Evolutionary conservation across 2,113 vertebrate species (phyloP).

Genomic region (Nothocercus julius): DNA sequence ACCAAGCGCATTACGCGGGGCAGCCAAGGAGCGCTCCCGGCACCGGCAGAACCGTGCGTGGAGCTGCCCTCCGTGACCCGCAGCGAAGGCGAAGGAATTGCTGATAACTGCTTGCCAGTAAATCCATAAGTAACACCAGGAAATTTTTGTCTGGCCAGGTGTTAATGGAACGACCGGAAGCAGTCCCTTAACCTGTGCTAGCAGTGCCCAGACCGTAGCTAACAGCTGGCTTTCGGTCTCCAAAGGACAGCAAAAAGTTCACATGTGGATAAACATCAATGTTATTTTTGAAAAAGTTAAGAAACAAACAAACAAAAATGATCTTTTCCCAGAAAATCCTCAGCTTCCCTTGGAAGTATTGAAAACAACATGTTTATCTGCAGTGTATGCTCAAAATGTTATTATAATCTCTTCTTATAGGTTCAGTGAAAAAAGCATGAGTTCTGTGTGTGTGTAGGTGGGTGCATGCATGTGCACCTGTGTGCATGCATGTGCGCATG

Average conservation of each 20-base stretch:
- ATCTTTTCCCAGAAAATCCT: background rate
- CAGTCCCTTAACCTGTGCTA: background rate
- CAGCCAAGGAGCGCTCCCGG: background rate
- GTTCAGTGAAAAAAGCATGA: background rate
- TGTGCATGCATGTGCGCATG: too few relatives aligned
- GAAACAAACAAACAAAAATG: background rate
- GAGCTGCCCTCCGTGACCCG: rapidly evolving
- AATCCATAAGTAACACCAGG: background rate
- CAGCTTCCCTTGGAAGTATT: background rate
- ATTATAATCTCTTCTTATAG: background rate
- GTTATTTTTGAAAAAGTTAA: background rate
- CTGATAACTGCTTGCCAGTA: background rate
- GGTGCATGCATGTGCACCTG: too few relatives aligned
- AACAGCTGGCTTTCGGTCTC: background rate
- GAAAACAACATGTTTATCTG: background rate
- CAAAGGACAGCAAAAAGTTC: background rate
- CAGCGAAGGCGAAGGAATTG: background rate
- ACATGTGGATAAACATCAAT: background rate
- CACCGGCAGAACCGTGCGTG: rapidly evolving
- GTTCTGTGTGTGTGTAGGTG: background rate
- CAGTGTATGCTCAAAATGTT: background rate
- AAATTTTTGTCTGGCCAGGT: background rate
- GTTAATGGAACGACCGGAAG: background rate
- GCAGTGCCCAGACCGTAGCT: background rate
- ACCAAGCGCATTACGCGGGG: rapidly evolving